Conservation (phyloP, 2,797 vertebrate genomes). For the Ctenopoma kingsleyae region DNA sequence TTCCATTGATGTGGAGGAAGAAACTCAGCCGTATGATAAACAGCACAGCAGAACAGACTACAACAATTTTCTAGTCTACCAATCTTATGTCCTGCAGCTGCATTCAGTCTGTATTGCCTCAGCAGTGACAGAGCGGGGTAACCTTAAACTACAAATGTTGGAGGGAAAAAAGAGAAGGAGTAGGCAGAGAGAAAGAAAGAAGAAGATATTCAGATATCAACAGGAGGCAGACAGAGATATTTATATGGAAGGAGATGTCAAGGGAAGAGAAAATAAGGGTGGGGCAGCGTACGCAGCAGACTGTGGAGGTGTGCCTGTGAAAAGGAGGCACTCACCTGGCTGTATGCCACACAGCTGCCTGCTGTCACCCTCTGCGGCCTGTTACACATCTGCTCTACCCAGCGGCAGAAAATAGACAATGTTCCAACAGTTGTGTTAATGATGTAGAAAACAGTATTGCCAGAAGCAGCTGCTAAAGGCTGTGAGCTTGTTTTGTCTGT, state of each 20-base stretch:
- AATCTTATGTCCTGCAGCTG: slow-evolving; percentile 50
- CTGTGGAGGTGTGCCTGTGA: slow-evolving; percentile 70
- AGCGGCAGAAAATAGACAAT: slow-evolving; percentile 23
- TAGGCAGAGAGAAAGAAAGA: neutral
- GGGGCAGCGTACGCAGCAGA: slow-evolving; percentile 70
- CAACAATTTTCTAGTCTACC: slow-evolving; percentile 51
- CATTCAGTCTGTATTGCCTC: slow-evolving; percentile 34
- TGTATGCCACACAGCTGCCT: slow-evolving; percentile 64
- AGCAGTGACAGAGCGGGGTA: slow-evolving; percentile 43
- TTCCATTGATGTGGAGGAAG: slow-evolving; percentile 52
- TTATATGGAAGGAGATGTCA: slow-evolving; percentile 37
- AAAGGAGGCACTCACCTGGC: slow-evolving; percentile 78
- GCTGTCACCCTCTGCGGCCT: slow-evolving; percentile 43
- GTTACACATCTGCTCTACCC: slow-evolving; percentile 48
- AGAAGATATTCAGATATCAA: slow-evolving; percentile 57
- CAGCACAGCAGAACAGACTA: slow-evolving; percentile 39
- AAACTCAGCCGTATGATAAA: slow-evolving; percentile 28
- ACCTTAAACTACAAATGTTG: slow-evolving; percentile 36
- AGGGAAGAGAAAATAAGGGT: slow-evolving; percentile 69
- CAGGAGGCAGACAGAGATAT: slow-evolving; percentile 49
- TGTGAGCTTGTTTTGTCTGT: slow-evolving; percentile 9
- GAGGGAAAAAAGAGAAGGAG: neutral
- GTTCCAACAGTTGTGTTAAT: slow-evolving; percentile 42
- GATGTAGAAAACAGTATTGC: slow-evolving; percentile 33
- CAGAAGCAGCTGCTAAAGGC: slow-evolving; percentile 36